phyloP scores from a whole-genome alignment of 2,797 vertebrate genomes.

The Gymnoscopelus microlampas region DNA sequence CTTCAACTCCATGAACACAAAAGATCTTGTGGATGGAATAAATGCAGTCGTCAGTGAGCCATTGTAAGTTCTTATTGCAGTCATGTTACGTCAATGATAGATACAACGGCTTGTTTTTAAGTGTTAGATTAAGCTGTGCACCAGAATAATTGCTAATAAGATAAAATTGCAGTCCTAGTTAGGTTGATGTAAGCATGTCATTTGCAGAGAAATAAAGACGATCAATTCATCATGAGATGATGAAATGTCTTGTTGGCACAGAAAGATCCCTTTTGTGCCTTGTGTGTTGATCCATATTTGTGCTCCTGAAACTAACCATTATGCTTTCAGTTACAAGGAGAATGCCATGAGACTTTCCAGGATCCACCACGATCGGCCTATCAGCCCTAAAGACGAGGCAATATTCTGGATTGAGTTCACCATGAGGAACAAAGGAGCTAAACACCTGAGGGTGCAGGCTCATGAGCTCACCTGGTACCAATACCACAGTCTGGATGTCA shows the following conservation, averaged over 20 bases:
- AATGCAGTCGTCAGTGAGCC: constrained; percentile 71
- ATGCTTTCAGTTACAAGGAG: constrained; percentile 80
- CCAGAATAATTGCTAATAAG: no score
- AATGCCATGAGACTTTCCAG: constrained; percentile 76
- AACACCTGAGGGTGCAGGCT: constrained; percentile 82
- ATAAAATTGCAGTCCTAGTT: no score
- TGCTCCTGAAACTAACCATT: no score
- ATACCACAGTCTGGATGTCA: constrained; percentile 84
- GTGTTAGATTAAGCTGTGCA: no score
- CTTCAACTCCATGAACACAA: constrained; percentile 53
- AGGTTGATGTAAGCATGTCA: no score
- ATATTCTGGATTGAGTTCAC: constrained; percentile 88
- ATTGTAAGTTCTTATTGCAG: constrained; percentile 55
- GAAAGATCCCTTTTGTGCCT: not conserved
- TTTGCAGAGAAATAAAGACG: no score
- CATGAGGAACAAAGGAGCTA: constrained; percentile 85
- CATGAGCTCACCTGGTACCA: constrained; percentile 86
- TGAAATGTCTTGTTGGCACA: not conserved
- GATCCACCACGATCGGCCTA: constrained; percentile 85
- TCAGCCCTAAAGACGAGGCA: constrained; percentile 77
- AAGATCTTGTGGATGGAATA: constrained; percentile 83
- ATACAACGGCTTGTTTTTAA: constrained; percentile 6
- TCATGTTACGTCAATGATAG: not conserved
- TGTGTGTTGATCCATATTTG: no score
- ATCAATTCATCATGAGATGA: no score